Evolutionary conservation across 2,113 vertebrate genomes (phyloP).

Genomic region (Delphinapterus leucas): DNA sequence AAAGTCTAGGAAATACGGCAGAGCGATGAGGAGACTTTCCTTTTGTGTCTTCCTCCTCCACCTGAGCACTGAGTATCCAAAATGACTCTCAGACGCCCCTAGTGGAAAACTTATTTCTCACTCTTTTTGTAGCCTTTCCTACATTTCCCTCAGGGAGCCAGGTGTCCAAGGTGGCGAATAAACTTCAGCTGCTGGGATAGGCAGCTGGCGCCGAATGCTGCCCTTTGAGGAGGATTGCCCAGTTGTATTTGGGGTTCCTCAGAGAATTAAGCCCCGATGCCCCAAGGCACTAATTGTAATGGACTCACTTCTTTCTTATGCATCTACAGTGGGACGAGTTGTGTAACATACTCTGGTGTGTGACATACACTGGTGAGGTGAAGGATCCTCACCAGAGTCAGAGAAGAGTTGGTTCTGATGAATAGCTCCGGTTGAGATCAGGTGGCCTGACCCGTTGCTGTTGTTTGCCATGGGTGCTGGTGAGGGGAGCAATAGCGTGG

Average conservation of each 20-base stretch:
- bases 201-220: neutral
- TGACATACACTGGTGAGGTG: no score
- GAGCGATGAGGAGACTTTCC: neutral
- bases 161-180: neutral
- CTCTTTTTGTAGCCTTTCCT: neutral
- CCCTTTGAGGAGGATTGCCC: accelerated
- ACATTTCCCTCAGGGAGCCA: neutral
- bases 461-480: neutral
- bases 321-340: neutral
- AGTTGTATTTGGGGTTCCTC: no score
- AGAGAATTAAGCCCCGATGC: neutral
- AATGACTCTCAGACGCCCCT: neutral
- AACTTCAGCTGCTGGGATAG: neutral
- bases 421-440: neutral
- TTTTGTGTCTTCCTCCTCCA: neutral
- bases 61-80: neutral
- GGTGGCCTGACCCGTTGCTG: neutral
- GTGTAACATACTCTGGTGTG: neutral
- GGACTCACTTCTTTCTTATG: neutral
- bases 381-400: neutral
- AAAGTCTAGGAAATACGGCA: neutral
- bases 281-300: accelerated
- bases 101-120: neutral
- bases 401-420: neutral
- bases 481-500: accelerated